Evolutionary conservation across 2,888 invertebrate species (phyloP).

Genomic region (Frankliniella intonsa): DNA sequence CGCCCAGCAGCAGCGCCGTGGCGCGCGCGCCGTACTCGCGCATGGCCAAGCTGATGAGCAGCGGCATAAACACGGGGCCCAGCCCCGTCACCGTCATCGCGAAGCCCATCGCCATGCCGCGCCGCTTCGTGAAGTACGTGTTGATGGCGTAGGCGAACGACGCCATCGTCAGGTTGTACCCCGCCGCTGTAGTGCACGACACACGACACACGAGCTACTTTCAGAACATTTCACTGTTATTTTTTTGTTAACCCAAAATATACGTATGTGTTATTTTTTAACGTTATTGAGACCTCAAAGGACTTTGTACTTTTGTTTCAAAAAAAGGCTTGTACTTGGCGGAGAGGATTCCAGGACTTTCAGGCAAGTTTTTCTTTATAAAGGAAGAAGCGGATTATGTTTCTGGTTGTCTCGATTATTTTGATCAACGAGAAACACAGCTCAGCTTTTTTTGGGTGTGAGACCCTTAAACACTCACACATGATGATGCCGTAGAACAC

Average conservation of each 20-base stretch:
- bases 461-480: conserved; percentile 54
- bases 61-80: conserved; percentile 63
- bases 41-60: conserved; percentile 55
- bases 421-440: too few relatives aligned
- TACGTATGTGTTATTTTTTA: too few relatives aligned
- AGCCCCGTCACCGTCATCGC: conserved; percentile 62
- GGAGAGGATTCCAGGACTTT: too few relatives aligned
- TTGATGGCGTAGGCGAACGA: conserved; percentile 61
- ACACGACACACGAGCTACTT: too few relatives aligned
- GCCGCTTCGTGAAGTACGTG: conserved; percentile 59
- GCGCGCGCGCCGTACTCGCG: conserved; percentile 56
- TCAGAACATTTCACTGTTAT: too few relatives aligned
- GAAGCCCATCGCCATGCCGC: conserved; percentile 59
- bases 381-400: too few relatives aligned
- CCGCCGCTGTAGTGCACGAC: conserved; percentile 54
- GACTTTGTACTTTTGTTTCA: too few relatives aligned
- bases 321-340: too few relatives aligned
- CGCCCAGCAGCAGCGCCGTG: conserved; percentile 59
- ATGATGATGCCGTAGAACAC: conserved; percentile 63
- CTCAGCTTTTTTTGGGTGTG: not conserved
- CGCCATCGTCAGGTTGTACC: conserved; percentile 57
- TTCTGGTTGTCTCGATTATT: too few relatives aligned
- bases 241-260: too few relatives aligned
- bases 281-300: not conserved
- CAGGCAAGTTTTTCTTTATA: too few relatives aligned